Evolutionary conservation across 1,140 invertebrate species (phyloP).

Genomic region (Camponotus vicinus): DNA sequence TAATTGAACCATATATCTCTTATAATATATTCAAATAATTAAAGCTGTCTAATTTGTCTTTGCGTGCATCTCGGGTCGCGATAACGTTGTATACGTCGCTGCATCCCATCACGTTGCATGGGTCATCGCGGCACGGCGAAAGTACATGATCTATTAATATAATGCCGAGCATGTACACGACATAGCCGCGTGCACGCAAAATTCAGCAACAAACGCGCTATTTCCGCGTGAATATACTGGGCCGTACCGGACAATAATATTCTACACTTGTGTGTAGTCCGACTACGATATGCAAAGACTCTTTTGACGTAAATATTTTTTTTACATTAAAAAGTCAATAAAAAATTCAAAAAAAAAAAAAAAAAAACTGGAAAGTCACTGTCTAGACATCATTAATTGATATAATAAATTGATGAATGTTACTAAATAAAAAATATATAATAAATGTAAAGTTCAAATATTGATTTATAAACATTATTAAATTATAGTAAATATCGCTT

Average conservation of each 20-base stretch:
- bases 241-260: conserved; percentile 37
- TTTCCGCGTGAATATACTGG: not conserved
- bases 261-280: not conserved
- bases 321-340: not conserved
- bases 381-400: not conserved
- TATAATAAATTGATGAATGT: not conserved
- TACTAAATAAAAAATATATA: not conserved
- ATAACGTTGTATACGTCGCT: conserved; percentile 17
- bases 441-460: not conserved
- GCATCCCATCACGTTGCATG: conserved; percentile 19
- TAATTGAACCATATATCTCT: no score
- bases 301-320: not conserved
- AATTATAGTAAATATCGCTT: not conserved
- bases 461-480: not conserved
- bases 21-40: not conserved
- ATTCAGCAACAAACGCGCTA: conserved; percentile 44
- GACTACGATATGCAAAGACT: conserved; percentile 15
- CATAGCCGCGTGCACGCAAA: conserved; percentile 20
- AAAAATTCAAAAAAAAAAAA: not conserved
- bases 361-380: not conserved
- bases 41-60: not conserved
- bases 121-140: conserved; percentile 43
- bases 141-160: conserved; percentile 49
- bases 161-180: conserved; percentile 21
- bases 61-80: not conserved